Evolutionary conservation across 2,113 vertebrate species (phyloP), one percentile per base, ranked within the genome.

Genomic region (Tichodroma muraria): DNA sequence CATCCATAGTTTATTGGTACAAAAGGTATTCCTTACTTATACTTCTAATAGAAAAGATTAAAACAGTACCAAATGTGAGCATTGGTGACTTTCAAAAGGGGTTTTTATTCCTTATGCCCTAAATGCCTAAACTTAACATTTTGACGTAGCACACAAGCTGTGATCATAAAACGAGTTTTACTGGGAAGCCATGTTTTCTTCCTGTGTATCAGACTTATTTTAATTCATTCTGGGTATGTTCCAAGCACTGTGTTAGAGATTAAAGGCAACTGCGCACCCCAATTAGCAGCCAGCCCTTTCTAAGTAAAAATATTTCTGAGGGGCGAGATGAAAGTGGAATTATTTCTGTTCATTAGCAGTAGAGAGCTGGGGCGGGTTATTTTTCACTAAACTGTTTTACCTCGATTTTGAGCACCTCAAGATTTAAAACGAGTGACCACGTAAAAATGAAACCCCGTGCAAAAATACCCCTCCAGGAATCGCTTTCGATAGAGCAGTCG

Each of bases 171-270:
- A 96, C 21, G 5, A 85, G 95, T 96, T 97, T 97, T 97, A 97
- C 96, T 97, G 95, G 94, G 90, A 95, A 97, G 91, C 95, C 95
- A 96, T 94, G 91, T 96, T 97, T 97, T 95, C 93, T 94, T 97
- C 96, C 97, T 97, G 95, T 95, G 96, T 96, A 98, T 98, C 97
- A 97, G 95, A 95, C 96, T 96, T 89, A 93, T 90, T 98, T 98
- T 97, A 97, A 98, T 97, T 97, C 88, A 84, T 94, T 94, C 97
- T 98, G 97, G 97, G 94, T 92, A 91, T 76, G 91, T 97, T 98
- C 97, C 97, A 98, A 97, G 93, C 14, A 6, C 94, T 92, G 90
- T 95, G 96, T 88, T 96, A 87, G 94, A 98, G 97, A 97, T 98
- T 98, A 98, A 98, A 98, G 96, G 97, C 93, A 97, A 97, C 94